These are phyloP conservation scores for Isotomurus palustris DNA, from an alignment of 2,888 invertebrate genomes.

Conservation along the genomic window DNA sequence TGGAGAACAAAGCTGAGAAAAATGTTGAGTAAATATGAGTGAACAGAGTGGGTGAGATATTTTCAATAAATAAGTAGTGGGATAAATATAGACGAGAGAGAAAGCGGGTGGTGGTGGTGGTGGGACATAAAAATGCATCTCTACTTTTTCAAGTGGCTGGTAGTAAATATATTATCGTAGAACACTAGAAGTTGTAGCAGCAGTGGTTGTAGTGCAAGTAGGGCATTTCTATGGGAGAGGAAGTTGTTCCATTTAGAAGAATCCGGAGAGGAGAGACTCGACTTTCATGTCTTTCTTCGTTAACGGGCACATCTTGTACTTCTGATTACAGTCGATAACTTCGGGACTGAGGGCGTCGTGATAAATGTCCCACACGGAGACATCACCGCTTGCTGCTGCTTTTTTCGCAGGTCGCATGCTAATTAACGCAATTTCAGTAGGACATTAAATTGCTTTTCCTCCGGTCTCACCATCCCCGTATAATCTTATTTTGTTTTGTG, in stretches of 20 bases:
- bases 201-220: no score
- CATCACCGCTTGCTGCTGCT: conserved; percentile 12
- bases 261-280: conserved; percentile 28
- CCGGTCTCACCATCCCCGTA: background rate
- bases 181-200: no score
- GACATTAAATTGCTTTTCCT: background rate
- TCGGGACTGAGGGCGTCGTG: conserved; percentile 37
- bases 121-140: no score
- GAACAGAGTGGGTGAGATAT: background rate
- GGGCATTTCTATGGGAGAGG: background rate
- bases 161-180: no score
- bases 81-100: background rate
- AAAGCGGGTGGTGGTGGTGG: no score
- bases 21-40: no score
- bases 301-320: conserved; percentile 38
- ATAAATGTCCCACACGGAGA: conserved; percentile 38
- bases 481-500: background rate
- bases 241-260: conserved; percentile 26
- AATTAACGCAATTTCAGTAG: background rate
- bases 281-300: conserved; percentile 30
- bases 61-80: background rate
- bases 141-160: no score
- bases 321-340: conserved; percentile 34
- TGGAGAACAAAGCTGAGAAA: no score
- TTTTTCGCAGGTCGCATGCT: conserved; percentile 27